Evolutionary conservation across 1,140 invertebrate species (phyloP).

Genomic region (Protaetia brevitarsis): DNA sequence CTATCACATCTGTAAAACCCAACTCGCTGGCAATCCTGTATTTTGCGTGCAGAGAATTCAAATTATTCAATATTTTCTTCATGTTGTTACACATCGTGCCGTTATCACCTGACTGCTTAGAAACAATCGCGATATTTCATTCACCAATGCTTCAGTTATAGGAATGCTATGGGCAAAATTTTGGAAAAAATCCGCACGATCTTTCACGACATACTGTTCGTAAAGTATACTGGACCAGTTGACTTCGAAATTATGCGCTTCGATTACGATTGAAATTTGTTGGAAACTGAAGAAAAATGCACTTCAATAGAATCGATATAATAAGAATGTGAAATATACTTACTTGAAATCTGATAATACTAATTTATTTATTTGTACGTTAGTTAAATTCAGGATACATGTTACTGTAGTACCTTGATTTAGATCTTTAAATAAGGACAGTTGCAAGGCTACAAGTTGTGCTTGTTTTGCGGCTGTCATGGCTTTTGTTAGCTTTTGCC

Average conservation of each 20-base stretch:
- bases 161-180: conserved; percentile 53
- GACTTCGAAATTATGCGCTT: conserved; percentile 61
- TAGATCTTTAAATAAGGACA: conserved; percentile 58
- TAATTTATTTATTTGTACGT: conserved; percentile 52
- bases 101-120: conserved; percentile 25
- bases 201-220: conserved; percentile 61
- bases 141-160: conserved; percentile 39
- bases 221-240: conserved; percentile 65
- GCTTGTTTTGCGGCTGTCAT: conserved; percentile 66
- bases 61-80: conserved; percentile 39
- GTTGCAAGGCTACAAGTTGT: conserved; percentile 71
- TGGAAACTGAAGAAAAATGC: conserved; percentile 49
- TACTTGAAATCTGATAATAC: conserved; percentile 45
- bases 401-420: conserved; percentile 51
- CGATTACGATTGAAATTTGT: conserved; percentile 62
- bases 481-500: conserved; percentile 70
- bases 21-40: conserved; percentile 50
- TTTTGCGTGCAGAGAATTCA: conserved; percentile 41
- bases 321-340: too few relatives aligned
- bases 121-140: conserved; percentile 44
- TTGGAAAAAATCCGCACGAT: conserved; percentile 59
- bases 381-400: conserved; percentile 62
- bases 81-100: conserved; percentile 34
- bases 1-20: conserved; percentile 46
- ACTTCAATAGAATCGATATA: neutral